Conservation (phyloP, 2,888 invertebrate species). For the Podotricha telesiphe region DNA sequence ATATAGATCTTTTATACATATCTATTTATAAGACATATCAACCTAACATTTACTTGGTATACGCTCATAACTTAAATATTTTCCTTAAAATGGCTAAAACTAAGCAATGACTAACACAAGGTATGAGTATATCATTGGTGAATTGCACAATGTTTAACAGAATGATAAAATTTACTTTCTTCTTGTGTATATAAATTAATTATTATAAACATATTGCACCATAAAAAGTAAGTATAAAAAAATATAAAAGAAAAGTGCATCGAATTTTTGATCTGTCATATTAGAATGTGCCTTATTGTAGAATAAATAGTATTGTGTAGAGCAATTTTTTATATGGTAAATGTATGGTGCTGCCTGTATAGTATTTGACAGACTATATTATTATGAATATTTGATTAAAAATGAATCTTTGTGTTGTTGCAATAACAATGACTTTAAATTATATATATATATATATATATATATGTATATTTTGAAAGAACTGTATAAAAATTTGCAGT, state of each 20-base stretch:
- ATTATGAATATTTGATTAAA: background rate
- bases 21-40: background rate
- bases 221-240: background rate
- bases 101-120: background rate
- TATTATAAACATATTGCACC: background rate
- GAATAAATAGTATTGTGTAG: constrained; percentile 36
- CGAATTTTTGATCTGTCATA: constrained; percentile 16
- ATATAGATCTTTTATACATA: too few species aligned
- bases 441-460: constrained; percentile 5
- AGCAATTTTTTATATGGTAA: constrained; percentile 27
- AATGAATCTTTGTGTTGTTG: background rate
- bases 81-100: background rate
- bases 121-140: background rate
- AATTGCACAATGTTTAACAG: constrained; percentile 12
- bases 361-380: background rate
- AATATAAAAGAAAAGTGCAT: background rate
- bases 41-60: background rate
- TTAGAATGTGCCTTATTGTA: constrained; percentile 38
- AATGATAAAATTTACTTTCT: background rate
- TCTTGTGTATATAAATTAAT: background rate
- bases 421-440: background rate
- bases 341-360: constrained; percentile 24
- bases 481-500: constrained; percentile 8
- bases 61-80: background rate
- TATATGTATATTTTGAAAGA: constrained; percentile 6